Evolutionary conservation across 2,888 invertebrate genomes (phyloP).

Genomic region (Caradrina kadenii): DNA sequence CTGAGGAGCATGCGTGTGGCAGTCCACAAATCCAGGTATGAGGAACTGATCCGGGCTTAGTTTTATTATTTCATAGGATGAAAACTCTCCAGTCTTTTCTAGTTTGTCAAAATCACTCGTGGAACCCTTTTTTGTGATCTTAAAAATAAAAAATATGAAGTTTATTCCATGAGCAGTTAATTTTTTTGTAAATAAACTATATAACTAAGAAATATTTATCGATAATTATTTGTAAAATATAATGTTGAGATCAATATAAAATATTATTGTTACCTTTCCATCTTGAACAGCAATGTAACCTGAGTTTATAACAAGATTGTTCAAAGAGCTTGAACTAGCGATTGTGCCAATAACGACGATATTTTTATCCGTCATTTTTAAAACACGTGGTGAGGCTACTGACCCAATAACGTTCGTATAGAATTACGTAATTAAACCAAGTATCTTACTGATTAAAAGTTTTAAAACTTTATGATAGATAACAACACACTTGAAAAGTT

Average conservation of each 20-base stretch:
- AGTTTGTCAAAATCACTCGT: slow-evolving; percentile 69
- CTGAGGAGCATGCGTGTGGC: slow-evolving; percentile 97
- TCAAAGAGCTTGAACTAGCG: slow-evolving; percentile 72
- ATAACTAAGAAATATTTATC: neutral
- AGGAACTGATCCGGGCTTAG: slow-evolving; percentile 91
- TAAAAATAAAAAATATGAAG: slow-evolving; percentile 45
- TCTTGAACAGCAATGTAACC: slow-evolving; percentile 91
- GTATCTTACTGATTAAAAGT: slow-evolving; percentile 3
- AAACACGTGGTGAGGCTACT: slow-evolving; percentile 11
- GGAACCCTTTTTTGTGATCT: slow-evolving; percentile 78
- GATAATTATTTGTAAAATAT: neutral
- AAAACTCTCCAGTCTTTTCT: slow-evolving; percentile 64
- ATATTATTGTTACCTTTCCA: slow-evolving; percentile 88
- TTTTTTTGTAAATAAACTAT: neutral
- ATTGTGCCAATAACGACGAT: slow-evolving; percentile 78
- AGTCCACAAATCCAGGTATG: slow-evolving; percentile 97
- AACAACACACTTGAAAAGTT: neutral
- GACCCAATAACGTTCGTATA: slow-evolving; percentile 7
- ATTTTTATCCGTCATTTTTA: slow-evolving; percentile 73
- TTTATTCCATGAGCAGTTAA: neutral
- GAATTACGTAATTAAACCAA: slow-evolving; percentile 32
- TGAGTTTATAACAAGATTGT: slow-evolving; percentile 75
- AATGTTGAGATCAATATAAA: neutral
- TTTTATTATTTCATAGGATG: slow-evolving; percentile 67
- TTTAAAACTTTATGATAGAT: slow-evolving; percentile 19